These are phyloP conservation scores for Ormyrus pomaceus DNA, from an alignment of 2,888 invertebrate genomes.

Conservation along the genomic window DNA sequence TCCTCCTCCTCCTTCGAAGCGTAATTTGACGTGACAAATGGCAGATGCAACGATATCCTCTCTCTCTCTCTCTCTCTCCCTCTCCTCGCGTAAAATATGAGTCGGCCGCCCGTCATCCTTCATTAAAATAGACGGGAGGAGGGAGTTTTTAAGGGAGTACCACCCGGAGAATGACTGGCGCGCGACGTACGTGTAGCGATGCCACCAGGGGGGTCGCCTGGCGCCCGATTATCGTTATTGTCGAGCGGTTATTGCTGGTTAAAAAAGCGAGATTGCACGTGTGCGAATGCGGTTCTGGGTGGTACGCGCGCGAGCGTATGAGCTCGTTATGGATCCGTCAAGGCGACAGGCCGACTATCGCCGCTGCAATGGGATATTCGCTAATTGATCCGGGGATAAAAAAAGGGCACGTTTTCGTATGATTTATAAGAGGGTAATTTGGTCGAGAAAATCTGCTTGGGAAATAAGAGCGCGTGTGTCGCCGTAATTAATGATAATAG, in stretches of 20 bases:
- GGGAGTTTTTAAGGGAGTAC: slow-evolving; percentile 35
- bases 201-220: not conserved
- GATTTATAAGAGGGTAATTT: too few relatives aligned
- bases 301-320: not conserved
- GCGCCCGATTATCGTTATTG: slow-evolving; percentile 4
- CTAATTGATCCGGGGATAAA: slow-evolving; percentile 8
- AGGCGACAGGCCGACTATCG: not conserved
- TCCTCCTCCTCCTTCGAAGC: slow-evolving; percentile 55
- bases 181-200: not conserved
- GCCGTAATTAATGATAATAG: too few relatives aligned
- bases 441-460: too few relatives aligned
- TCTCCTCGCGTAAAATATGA: slow-evolving; percentile 63
- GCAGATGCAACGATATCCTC: slow-evolving; percentile 71
- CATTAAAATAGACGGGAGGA: slow-evolving; percentile 66
- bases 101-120: slow-evolving; percentile 63
- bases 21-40: slow-evolving; percentile 73
- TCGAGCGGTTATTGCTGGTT: not conserved
- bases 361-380: not conserved
- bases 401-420: too few relatives aligned
- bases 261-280: slow-evolving; percentile 23
- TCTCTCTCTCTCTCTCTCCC: slow-evolving; percentile 48
- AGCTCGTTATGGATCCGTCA: not conserved
- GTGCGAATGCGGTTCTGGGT: slow-evolving; percentile 17
- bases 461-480: too few relatives aligned
- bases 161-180: not conserved